Base-by-base conservation (phyloP, 2,113 vertebrate species). In the Neolamprologus falcicula region DNA sequence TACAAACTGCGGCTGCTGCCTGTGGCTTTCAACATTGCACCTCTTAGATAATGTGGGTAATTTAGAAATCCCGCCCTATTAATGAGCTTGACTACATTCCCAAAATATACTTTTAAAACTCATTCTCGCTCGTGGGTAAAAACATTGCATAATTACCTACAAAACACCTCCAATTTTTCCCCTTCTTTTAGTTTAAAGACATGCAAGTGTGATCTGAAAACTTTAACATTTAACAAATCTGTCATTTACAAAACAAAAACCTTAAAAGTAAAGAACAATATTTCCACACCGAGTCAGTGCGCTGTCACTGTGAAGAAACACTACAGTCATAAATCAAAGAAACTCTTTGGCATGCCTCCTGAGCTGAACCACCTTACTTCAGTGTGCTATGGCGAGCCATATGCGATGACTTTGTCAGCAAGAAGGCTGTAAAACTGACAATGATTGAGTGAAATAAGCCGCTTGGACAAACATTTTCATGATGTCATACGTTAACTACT, bases 381-480 rank as follows among this genome's bases (percentile, higher is more conserved):
- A 19, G 71, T 31, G 73, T 52, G 26, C 45, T 33, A 13, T n/a
- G 26, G 42, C 5, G 6, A 45, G 26, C 73, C 45, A 33, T n/a
- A 12, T 28, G 45, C 3, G 1, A 52, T 31, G 73, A 31, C 73
- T 78, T 50, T 50, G 26, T 78, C 45, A 78, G 17, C 26, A 50
- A 52, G 73, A 50, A 52, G 45, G 5, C 73, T 52, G 73, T 52
- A 78, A 78, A 78, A 50, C 45, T 33, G 73, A 78, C 26, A 78
- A 19, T 12, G 26, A 50, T 19, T 45, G 24, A 28, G 7, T 50
- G 9, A 78, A 78, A 78, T 78, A 78, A 78, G 26, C 71, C 0
- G 16, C 16, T 78, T 19, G 24, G 71, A 76, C 40, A 76, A 76
- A 28, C 40, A 76, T 28, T 76, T 76, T 50, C 9, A 31, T 31